phyloP scores from a whole-genome alignment of 2,888 invertebrate genomes.

The Pristionchus japonicus region DNA sequence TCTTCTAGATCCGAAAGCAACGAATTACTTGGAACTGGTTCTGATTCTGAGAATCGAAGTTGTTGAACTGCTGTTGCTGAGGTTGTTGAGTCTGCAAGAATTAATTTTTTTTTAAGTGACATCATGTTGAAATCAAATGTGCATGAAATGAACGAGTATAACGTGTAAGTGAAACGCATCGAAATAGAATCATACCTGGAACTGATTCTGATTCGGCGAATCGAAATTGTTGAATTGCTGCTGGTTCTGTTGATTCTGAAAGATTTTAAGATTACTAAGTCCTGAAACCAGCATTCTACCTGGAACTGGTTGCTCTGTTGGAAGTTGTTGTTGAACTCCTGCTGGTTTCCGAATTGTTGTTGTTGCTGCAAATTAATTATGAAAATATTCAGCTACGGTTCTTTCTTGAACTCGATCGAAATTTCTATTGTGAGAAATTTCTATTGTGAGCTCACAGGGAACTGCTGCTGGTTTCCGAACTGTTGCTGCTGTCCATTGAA shows the following conservation, averaged over 20 bases:
- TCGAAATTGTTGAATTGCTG: background rate
- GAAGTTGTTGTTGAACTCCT: background rate
- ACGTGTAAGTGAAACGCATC: too few relatives aligned
- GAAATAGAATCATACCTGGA: too few relatives aligned
- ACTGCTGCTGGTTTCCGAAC: background rate
- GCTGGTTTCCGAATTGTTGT: background rate
- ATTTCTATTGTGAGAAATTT: too few relatives aligned
- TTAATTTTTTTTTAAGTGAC: background rate
- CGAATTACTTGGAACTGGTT: conserved; percentile 22
- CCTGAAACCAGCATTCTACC: background rate
- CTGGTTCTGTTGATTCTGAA: background rate
- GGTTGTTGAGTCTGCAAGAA: background rate
- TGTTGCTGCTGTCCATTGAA: conserved; percentile 10
- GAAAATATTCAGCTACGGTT: too few relatives aligned
- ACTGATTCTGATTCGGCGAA: background rate
- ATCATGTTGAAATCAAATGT: too few relatives aligned
- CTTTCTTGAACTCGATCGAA: too few relatives aligned
- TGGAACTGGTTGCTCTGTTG: background rate
- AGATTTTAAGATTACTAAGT: background rate
- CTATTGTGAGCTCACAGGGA: background rate
- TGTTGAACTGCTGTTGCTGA: background rate
- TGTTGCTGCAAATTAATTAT: background rate
- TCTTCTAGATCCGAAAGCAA: too few relatives aligned
- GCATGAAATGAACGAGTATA: too few relatives aligned
- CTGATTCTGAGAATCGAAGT: background rate